phyloP scores from a whole-genome alignment of 2,797 vertebrate genomes.

The Basileuterus tristriatus region DNA sequence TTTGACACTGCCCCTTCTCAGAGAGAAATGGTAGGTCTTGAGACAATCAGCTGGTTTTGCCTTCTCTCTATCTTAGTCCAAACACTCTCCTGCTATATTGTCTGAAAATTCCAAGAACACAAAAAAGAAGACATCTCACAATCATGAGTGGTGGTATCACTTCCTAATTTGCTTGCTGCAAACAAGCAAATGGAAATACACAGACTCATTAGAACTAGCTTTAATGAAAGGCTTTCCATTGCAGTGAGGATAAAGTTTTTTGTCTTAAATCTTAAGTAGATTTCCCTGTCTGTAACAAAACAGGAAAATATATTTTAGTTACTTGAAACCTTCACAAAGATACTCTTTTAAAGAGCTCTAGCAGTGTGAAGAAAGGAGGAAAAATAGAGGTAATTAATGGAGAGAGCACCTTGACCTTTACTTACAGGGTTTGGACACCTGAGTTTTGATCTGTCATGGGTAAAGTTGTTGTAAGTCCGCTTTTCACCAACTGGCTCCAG shows the following conservation, averaged over 20 bases:
- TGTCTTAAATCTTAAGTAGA: neutral
- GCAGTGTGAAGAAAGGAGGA: neutral
- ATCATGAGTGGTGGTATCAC: neutral
- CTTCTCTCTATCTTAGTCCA: neutral
- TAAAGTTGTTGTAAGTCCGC: conserved; percentile 87
- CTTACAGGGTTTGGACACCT: conserved; percentile 85
- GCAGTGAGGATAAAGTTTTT: neutral
- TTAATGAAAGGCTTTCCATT: neutral
- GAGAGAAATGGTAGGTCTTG: neutral
- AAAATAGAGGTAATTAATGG: neutral
- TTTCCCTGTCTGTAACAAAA: neutral
- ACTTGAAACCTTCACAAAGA: neutral
- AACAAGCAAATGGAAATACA: neutral
- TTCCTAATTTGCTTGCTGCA: neutral
- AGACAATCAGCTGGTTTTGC: neutral
- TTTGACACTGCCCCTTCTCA: neutral
- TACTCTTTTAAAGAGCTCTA: neutral
- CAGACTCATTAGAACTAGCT: neutral
- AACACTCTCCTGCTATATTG: neutral
- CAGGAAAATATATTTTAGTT: neutral
- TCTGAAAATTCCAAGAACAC: neutral
- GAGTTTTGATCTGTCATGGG: conserved; percentile 79
- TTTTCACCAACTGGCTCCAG: conserved; percentile 89
- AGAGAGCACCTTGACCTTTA: neutral
- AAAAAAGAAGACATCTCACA: neutral